Evolutionary conservation across 2,888 invertebrate genomes (phyloP), one percentile per base, ranked within the genome.

Genomic region (Leptarthrus brevirostris): DNA sequence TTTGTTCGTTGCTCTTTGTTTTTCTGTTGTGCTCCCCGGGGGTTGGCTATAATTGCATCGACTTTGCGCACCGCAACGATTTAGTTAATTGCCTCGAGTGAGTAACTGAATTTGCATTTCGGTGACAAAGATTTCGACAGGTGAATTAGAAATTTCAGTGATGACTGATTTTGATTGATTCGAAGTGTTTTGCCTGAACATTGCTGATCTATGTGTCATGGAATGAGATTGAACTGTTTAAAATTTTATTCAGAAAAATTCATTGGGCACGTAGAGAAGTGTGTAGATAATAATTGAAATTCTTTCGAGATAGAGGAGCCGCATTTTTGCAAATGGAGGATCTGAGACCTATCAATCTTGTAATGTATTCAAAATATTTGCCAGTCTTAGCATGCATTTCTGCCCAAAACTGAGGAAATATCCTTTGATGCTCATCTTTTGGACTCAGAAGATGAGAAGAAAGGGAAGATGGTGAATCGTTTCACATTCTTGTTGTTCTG

Each of bases 71-170:
- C 8, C 18, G 20, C 6, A 52, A 18, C 22, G 18, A 8, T 2
- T 52, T 40, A 40, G 3, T 40, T 40, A 12, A 2, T n/a, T 8
- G 3, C n/a, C 40, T n/a, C 6, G 8, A 40, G 14, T 64, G 64
- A 64, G 8, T 26, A 64, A 40, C 36, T 18, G 12, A 20, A 36
- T 58, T 58, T 58, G 36, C 14, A 58, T 36, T 58, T 36, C 20
- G 40, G 2, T 58, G 58, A 58, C 36, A 36, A 58, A 47, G 12
- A 34, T 64, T 64, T 64, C 64, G 64, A 64, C 64, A 64, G 47
- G 64, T 64, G 47, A 44, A 64, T 44, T 64, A 16, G 36, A 49
- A 49, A 40, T 40, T 40, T 40, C 12, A 3, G 12, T 40, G n/a
- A 8, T 12, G 8, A 40, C 12, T 3, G 12, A 12, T 40, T 40